A percentile compares a stretch with the other conserved stretches of the same genome.
phyloP scores from a whole-genome alignment of 2,888 invertebrate species.

The Sinotaia quadrata region DNA sequence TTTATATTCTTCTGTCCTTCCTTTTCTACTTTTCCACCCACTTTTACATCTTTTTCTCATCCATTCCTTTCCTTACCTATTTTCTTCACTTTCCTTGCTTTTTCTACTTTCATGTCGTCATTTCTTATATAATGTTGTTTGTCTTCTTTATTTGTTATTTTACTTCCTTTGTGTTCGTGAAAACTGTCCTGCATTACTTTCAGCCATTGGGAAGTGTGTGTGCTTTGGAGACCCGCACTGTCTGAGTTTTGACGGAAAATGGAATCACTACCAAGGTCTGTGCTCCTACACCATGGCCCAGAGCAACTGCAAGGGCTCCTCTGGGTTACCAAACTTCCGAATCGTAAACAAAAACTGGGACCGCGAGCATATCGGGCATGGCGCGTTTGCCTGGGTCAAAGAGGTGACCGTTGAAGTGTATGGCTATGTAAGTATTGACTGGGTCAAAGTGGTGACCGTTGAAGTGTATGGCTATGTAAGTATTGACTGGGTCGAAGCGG shows the following conservation, averaged over 20 bases:
- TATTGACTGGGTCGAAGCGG: conserved; percentile 59
- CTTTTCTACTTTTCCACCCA: no score
- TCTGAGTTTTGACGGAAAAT: conserved; percentile 50
- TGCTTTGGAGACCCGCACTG: conserved; percentile 69
- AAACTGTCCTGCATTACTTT: no score
- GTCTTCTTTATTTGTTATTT: background rate
- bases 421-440: conserved; percentile 48
- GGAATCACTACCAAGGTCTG: conserved; percentile 58
- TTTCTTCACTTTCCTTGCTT: no score
- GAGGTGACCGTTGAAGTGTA: conserved; percentile 45
- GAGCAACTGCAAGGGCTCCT: conserved; percentile 49
- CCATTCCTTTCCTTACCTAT: no score
- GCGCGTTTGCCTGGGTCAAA: conserved; percentile 55
- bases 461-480: conserved; percentile 43
- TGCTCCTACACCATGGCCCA: conserved; percentile 61
- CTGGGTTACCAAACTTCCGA: conserved; percentile 41
- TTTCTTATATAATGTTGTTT: background rate
- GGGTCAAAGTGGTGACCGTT: conserved; percentile 56
- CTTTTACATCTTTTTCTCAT: no score
- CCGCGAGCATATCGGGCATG: conserved; percentile 21
- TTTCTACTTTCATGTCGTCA: conserved; percentile 1
- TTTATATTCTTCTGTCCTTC: no score
- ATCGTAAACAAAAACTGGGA: conserved; percentile 44
- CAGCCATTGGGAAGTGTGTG: conserved; percentile 57
- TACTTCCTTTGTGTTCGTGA: background rate